A percentile compares a stretch with the other conserved stretches of the same genome.
Evolutionary conservation across 2,888 invertebrate genomes (phyloP).

Genomic region (Tachina grossa): DNA sequence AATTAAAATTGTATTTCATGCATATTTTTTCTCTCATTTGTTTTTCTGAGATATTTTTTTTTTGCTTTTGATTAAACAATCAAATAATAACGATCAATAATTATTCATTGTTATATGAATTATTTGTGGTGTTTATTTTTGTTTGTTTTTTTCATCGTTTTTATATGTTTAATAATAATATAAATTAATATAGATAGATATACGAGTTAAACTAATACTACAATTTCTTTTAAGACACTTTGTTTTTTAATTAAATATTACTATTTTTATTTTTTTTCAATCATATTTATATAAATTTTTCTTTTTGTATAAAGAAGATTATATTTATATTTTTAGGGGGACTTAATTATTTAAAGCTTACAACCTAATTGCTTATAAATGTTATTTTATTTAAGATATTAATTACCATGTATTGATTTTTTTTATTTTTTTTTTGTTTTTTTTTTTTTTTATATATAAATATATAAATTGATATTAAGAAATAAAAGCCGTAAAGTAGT

Average conservation of each 20-base stretch:
- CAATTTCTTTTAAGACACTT: slow-evolving; percentile 81
- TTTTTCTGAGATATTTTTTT: slow-evolving; percentile 23
- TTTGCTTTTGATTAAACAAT: slow-evolving; percentile 73
- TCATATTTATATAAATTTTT: slow-evolving; percentile 73
- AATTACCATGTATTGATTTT: slow-evolving; percentile 11
- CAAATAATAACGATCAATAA: slow-evolving; percentile 80
- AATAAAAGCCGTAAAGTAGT: slow-evolving; percentile 68
- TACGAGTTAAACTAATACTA: slow-evolving; percentile 78
- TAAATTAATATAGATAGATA: slow-evolving; percentile 70
- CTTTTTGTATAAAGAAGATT: slow-evolving; percentile 55
- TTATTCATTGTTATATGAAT: slow-evolving; percentile 72
- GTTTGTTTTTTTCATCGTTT: slow-evolving; percentile 68
- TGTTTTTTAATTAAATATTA: slow-evolving; percentile 76
- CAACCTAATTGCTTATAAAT: slow-evolving; percentile 68
- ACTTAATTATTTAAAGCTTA: slow-evolving; percentile 65
- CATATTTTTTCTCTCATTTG: slow-evolving; percentile 46
- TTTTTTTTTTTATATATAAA: slow-evolving; percentile 42
- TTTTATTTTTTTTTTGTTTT: slow-evolving; percentile 39
- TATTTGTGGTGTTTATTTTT: slow-evolving; percentile 63
- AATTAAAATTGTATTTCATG: slow-evolving; percentile 65
- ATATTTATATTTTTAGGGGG: slow-evolving; percentile 48
- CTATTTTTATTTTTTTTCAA: slow-evolving; percentile 47
- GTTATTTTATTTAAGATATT: slow-evolving; percentile 51
- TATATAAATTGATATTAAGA: slow-evolving; percentile 58
- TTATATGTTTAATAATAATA: slow-evolving; percentile 72